Conservation (phyloP, 2,888 invertebrate species). For the Acheta domesticus region DNA sequence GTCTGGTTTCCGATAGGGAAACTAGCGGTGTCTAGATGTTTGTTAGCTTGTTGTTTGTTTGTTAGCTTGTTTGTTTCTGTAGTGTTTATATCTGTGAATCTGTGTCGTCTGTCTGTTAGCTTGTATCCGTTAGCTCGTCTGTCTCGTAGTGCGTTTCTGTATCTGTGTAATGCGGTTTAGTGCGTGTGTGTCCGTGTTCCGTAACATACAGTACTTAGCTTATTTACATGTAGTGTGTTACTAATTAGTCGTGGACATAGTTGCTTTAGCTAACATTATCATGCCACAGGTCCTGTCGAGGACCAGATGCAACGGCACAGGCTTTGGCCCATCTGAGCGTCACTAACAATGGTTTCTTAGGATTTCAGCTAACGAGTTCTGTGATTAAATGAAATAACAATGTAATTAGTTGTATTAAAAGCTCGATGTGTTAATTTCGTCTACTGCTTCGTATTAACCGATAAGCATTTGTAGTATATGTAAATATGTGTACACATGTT, state of each 20-base stretch:
- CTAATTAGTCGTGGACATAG: neutral
- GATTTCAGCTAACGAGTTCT: neutral
- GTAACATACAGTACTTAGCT: neutral
- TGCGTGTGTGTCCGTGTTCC: neutral
- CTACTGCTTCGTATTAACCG: neutral
- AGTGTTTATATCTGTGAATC: neutral
- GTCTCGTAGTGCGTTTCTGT: neutral
- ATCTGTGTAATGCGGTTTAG: neutral
- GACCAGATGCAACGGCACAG: neutral
- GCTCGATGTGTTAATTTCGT: neutral
- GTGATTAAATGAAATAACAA: neutral
- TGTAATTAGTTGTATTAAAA: neutral
- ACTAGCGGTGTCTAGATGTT: constrained; percentile 9
- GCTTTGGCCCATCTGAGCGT: neutral
- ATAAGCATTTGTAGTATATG: neutral
- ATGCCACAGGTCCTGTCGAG: neutral
- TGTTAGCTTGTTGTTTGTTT: constrained; percentile 7
- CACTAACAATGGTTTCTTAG: neutral
- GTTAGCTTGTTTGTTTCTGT: constrained; percentile 18
- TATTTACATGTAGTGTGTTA: neutral
- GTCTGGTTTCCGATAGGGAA: constrained; percentile 6
- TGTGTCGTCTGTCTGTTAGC: constrained; percentile 10
- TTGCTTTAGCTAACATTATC: neutral
- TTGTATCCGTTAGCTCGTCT: constrained; percentile 9
- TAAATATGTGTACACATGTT: neutral